Conservation (phyloP, 23 tunicate genomes). For the Ascidia mentula region DNA sequence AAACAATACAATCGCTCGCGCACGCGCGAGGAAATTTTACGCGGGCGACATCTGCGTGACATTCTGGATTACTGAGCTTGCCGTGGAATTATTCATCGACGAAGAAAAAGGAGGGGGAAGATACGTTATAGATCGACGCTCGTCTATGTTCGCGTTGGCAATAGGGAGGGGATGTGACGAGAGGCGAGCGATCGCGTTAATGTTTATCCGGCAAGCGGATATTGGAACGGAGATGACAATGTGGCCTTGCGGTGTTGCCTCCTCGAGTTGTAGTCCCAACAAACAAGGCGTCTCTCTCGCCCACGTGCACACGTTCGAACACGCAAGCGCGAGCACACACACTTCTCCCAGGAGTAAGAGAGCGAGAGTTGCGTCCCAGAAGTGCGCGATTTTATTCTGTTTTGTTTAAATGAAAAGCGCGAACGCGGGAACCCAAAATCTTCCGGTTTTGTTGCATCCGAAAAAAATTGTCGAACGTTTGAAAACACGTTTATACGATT, state of each 20-base stretch:
- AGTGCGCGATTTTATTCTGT: too few relatives aligned
- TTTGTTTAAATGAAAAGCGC: too few relatives aligned
- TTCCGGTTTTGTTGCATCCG: too few relatives aligned
- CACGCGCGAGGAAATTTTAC: not conserved
- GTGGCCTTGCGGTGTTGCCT: not conserved
- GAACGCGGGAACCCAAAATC: too few relatives aligned
- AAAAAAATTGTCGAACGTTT: too few relatives aligned
- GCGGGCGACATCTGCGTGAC: not conserved
- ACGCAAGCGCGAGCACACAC: not conserved
- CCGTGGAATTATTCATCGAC: conserved; percentile 1
- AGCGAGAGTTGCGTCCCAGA: too few relatives aligned
- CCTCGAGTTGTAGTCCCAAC: not conserved
- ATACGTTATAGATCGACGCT: not conserved
- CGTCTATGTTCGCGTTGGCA: too few relatives aligned
- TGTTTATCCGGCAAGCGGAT: conserved; percentile 8
- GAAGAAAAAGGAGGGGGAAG: not conserved
- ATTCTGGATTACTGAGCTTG: not conserved
- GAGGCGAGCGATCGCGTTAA: not conserved
- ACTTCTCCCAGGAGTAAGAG: not conserved
- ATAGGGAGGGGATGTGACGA: not conserved
- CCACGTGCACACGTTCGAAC: not conserved
- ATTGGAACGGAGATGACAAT: not conserved
- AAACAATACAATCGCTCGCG: too few relatives aligned
- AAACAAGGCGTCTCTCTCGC: not conserved
- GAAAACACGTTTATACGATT: too few relatives aligned